Base-by-base conservation (phyloP, 2,888 invertebrate genomes). In the Leucoptera coffeella region DNA sequence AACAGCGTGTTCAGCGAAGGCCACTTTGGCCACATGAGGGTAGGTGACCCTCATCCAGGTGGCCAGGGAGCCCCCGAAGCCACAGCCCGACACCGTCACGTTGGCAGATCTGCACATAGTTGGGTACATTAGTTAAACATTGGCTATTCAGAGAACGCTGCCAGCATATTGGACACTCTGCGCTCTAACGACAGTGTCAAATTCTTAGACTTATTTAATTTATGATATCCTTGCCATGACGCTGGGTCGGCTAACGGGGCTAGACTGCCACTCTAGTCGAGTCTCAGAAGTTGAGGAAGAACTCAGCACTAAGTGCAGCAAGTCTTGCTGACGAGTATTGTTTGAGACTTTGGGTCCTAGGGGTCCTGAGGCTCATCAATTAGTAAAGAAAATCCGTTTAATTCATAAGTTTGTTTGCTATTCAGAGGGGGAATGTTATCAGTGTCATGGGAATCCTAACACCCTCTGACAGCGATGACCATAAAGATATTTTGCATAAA, bases 1-100 rank as follows among this genome's bases (percentile, higher is more conserved):
- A 0, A 78, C 78, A 5, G 73, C 79, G 30, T 78, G 77, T 40
- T 78, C 77, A 1, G 78, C 74, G 41, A 76, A 57, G 1, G 62
- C 76, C 0, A 69, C 76, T 32, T 67, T 45, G n/a, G 78, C 57
- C 0, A 78, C 46, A 39, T 78, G 75, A 0, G 79, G 79, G 42
- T 77, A 78, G 8, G 65, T 72, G 3, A 71, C 44, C 25, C 74
- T 42, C 43, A 73, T 61, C 79, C 79, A 80, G 0, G 74, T 67
- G 0, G 76, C 78, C 62, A 79, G 59, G 30, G 58, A 71, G 26
- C 74, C 79, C 0, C 76, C 67, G 42, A 78, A 77, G 1, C 77
- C 76, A 17, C 76, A 77, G 0, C 79, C 79, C 15, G 77, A 67
- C 8, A 78, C 57, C 2, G 71, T 55, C 7, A 75, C 74, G 6